A percentile compares a stretch with the other conserved stretches of the same genome.
phyloP scores from a whole-genome alignment of 1,140 invertebrate genomes.

The Zaprionus camerounensis region DNA sequence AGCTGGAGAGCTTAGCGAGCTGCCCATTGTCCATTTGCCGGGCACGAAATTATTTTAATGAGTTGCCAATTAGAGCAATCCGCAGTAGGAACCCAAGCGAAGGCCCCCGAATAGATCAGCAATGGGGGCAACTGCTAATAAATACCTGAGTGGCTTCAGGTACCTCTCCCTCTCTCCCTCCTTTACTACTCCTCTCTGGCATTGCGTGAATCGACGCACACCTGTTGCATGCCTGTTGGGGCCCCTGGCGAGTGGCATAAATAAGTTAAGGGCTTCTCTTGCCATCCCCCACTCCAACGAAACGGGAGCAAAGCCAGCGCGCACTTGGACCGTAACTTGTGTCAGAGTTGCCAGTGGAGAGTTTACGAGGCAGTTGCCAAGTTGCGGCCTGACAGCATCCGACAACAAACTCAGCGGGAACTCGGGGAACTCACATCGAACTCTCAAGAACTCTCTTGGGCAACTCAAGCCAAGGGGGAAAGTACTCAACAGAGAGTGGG shows the following conservation, averaged over 20 bases:
- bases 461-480: background rate
- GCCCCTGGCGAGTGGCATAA: slow-evolving; percentile 56
- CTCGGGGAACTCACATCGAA: no score
- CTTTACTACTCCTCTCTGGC: background rate
- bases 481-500: background rate
- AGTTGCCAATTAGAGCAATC: slow-evolving; percentile 70
- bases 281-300: background rate
- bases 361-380: slow-evolving; percentile 46
- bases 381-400: slow-evolving; percentile 42
- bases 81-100: background rate
- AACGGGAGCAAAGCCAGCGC: slow-evolving; percentile 23
- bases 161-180: background rate
- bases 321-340: slow-evolving; percentile 42
- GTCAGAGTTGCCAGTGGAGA: slow-evolving; percentile 23
- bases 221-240: slow-evolving; percentile 55
- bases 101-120: slow-evolving; percentile 61
- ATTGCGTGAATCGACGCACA: slow-evolving; percentile 67
- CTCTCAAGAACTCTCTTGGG: no score
- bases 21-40: slow-evolving; percentile 57
- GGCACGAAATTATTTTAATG: slow-evolving; percentile 76
- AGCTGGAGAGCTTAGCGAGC: slow-evolving; percentile 18
- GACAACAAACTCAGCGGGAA: slow-evolving; percentile 41
- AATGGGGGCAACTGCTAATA: slow-evolving; percentile 53
- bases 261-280: slow-evolving; percentile 49
- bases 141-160: slow-evolving; percentile 53